Percentiles rank a stretch among this genome's conserved stretches.
phyloP scores from a whole-genome alignment of 2,797 vertebrate species.

The Cuniculus paca region DNA sequence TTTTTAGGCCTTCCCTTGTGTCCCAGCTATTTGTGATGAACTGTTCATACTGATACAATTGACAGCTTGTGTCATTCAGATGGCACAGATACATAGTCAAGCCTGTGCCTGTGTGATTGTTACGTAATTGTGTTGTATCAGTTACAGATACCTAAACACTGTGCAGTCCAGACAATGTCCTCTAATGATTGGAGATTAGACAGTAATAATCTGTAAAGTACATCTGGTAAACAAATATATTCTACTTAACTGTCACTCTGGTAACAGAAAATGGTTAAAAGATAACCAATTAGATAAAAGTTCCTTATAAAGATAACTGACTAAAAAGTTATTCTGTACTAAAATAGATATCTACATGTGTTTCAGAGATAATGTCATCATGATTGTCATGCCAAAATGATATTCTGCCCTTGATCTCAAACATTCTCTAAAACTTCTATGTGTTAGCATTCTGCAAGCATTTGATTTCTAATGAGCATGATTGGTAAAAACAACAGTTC shows the following conservation, averaged over 20 bases:
- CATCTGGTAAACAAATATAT: background rate
- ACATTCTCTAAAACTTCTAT: background rate
- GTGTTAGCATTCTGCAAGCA: background rate
- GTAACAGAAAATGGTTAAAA: background rate
- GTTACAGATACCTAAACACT: background rate
- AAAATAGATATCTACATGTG: background rate
- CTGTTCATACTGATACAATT: background rate
- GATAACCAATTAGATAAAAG: background rate
- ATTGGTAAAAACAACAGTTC: background rate
- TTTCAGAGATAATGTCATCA: background rate
- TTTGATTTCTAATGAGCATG: background rate
- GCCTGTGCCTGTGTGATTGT: background rate
- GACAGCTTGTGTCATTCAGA: background rate
- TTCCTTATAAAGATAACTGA: background rate
- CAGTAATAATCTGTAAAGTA: background rate
- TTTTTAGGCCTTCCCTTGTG: background rate
- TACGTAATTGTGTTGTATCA: background rate
- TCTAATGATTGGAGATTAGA: background rate
- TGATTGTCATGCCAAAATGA: background rate
- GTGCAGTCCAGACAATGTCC: background rate
- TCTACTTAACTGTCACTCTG: background rate
- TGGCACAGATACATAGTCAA: background rate
- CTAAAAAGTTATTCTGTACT: background rate
- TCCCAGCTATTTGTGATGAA: background rate
- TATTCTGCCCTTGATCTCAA: background rate